phyloP scores from a whole-genome alignment of 2,797 vertebrate species.

The Hypotaenidia okinawae region DNA sequence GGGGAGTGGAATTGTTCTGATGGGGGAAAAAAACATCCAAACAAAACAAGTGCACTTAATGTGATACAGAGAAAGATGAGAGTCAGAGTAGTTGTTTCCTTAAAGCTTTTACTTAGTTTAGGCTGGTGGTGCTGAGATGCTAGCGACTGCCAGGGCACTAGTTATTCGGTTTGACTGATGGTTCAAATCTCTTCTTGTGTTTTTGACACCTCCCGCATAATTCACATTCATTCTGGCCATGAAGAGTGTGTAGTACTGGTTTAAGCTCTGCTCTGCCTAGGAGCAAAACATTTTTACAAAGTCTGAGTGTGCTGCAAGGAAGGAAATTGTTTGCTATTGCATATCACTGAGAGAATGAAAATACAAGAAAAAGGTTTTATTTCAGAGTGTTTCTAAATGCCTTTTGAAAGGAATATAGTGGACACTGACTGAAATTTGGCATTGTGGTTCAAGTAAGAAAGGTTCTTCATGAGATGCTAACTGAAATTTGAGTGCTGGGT shows the following conservation, averaged over 20 bases:
- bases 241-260: background rate
- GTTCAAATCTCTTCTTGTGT: background rate
- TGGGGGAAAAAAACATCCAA: background rate
- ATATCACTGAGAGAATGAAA: background rate
- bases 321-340: background rate
- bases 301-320: background rate
- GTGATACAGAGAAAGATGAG: background rate
- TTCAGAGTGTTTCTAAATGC: background rate
- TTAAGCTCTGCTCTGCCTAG: background rate
- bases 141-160: background rate
- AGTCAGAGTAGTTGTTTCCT: background rate
- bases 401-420: background rate
- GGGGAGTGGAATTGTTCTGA: background rate
- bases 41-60: background rate
- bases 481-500: background rate
- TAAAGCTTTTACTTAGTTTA: background rate
- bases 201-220: conserved; percentile 1
- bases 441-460: background rate
- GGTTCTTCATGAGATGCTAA: background rate
- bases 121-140: background rate
- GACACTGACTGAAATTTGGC: background rate
- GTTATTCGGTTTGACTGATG: background rate
- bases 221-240: background rate
- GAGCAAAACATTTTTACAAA: background rate
- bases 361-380: background rate